Conservation (phyloP, 2,888 invertebrate genomes). For the Drosophila birchii region DNA sequence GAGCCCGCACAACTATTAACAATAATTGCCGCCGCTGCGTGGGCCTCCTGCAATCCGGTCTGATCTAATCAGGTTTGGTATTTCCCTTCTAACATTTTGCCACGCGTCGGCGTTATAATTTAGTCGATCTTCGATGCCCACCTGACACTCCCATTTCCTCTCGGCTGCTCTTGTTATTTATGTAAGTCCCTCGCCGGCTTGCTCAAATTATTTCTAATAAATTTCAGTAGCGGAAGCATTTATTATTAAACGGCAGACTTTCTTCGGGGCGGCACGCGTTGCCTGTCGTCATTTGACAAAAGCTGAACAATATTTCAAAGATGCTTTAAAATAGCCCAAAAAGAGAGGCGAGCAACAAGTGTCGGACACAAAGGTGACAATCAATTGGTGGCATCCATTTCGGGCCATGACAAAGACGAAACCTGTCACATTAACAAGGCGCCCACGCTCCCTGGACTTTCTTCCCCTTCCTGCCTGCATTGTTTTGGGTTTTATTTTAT, state of each 20-base stretch:
- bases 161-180: constrained; percentile 42
- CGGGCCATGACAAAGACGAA: constrained; percentile 56
- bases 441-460: constrained; percentile 33
- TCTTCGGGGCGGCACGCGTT: constrained; percentile 53
- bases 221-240: constrained; percentile 69
- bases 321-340: constrained; percentile 42
- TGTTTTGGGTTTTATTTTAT: neutral
- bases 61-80: constrained; percentile 41
- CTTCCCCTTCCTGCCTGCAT: constrained; percentile 9
- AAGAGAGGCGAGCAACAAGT: constrained; percentile 59
- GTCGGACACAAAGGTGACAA: constrained; percentile 41
- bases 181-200: constrained; percentile 34
- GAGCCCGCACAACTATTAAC: constrained; percentile 48
- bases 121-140: constrained; percentile 45
- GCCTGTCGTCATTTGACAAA: constrained; percentile 53
- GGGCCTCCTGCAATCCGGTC: constrained; percentile 44
- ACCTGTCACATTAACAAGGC: constrained; percentile 63
- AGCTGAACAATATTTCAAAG: constrained; percentile 27
- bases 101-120: constrained; percentile 69
- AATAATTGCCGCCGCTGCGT: constrained; percentile 53
- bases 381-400: constrained; percentile 44
- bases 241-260: constrained; percentile 36
- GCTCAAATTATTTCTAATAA: constrained; percentile 42
- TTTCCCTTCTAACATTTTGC: constrained; percentile 31
- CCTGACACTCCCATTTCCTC: constrained; percentile 69